Base-by-base conservation (phyloP, 2,113 vertebrate species). In the Sula dactylatra region DNA sequence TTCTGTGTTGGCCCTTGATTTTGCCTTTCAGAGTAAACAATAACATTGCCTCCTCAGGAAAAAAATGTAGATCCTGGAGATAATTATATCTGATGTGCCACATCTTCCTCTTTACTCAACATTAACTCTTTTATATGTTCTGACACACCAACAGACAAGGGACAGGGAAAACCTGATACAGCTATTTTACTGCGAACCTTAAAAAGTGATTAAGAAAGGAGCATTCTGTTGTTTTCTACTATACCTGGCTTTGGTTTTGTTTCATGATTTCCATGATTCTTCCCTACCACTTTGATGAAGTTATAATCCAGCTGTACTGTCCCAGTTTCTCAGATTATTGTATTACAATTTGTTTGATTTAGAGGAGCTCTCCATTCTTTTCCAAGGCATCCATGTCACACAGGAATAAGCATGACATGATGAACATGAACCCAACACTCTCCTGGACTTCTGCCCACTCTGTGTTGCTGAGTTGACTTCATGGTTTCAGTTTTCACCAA, bases 21-120 rank as follows among this genome's bases (percentile, higher is more conserved):
- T 96, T 62, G 45, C 36, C 49, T 88, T 82, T 83, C 91, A 92
- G 45, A 83, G 25, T 59, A 87, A 94, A 95, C 61, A 96, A 66
- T 73, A 70, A 59, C 47, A 84, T 59, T 91, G 25, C 24, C 12
- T 74, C 62, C 59, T 91, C 21, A 34, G 56, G 8, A 3, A 22
- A 42, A 69, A 69, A 86, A 86, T 56, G 26, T 50, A 78, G 52
- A 62, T 38, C 42, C 38, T 90, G 52, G 65, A 91, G 32, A 34
- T 71, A 93, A 82, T 82, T 87, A 61, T 56, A 36, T 82, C 56
- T 74, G 42, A 78, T 88, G 34, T 1, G 2, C 31, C 26, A 32
- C 15, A 1, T 78, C 22, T 85, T 79, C 26, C 38, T 85, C 20
- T 14, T 71, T 64, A 50, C 26, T 72, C 52, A 72, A 12, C 16